Conservation (phyloP, 2,113 vertebrate genomes). For the Mustelus asterias region DNA sequence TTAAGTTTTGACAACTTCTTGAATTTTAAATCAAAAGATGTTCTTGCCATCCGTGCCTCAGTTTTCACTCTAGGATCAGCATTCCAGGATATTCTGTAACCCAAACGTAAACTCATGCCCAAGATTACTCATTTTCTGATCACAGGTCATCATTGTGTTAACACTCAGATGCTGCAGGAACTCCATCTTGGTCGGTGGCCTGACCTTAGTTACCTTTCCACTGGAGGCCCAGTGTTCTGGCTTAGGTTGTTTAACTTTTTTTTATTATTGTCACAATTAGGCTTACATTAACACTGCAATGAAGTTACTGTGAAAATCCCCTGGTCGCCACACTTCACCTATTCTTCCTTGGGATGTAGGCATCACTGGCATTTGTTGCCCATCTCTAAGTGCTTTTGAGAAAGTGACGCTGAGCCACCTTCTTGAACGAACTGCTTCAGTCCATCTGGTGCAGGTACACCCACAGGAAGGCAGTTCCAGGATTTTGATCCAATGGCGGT, state of each 20-base stretch:
- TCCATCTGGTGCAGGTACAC: too few species aligned
- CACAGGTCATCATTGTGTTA: not conserved
- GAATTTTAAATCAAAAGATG: not conserved
- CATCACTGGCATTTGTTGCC: not conserved
- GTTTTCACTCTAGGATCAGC: not conserved
- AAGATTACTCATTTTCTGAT: not conserved
- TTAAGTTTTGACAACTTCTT: not conserved
- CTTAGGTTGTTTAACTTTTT: too few species aligned
- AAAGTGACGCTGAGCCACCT: not conserved
- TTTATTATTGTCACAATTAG: too few species aligned
- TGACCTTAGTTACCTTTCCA: not conserved
- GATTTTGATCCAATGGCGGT: too few species aligned
- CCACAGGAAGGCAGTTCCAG: too few species aligned
- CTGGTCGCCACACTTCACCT: too few species aligned
- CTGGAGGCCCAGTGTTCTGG: not conserved
- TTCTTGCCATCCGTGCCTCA: not conserved
- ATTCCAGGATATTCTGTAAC: not conserved
- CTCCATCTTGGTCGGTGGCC: too few species aligned
- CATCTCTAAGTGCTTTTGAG: not conserved
- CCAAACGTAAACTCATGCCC: not conserved
- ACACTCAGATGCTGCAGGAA: not conserved
- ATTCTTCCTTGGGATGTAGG: too few species aligned
- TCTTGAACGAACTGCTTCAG: too few species aligned
- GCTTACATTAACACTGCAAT: too few species aligned
- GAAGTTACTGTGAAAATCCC: too few species aligned